Base-by-base conservation (phyloP, 2,888 invertebrate genomes). In the Nasonia oneida region DNA sequence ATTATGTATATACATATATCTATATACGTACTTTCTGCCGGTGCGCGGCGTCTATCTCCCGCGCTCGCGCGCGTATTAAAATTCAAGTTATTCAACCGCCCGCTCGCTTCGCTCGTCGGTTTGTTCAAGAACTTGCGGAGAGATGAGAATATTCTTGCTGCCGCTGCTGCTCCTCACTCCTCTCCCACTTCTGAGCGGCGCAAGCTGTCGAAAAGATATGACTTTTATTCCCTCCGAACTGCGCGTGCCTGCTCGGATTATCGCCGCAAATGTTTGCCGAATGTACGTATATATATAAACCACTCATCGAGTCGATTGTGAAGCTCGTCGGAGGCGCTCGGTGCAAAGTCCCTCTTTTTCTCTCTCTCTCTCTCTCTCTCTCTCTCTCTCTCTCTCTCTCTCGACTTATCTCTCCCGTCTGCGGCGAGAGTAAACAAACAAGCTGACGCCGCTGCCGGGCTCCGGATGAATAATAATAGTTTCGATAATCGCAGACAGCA, bases 71-170 rank as follows among this genome's bases (percentile, higher is more conserved):
- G 75, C 23, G 42, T 85, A 85, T 85, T 81, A 85, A 85, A 82
- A 82, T 85, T 82, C 82, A 82, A 85, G 85, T 67, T 82, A 82
- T 85, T 82, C 85, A 73, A 42, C 73, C 71, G 50, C 81, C 61
- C 29, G 71, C 81, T 15, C 37, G 74, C 23, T 18, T 5, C 74
- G 33, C 71, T 61, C 39, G 42, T 39, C 73, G 42, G 78, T 74
- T 78, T 74, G 71, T 67, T 85, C 73, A 64, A 57, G 47, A 71
- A 85, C 33, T 73, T 61, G 42, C 61, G 4, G 14, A 47, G 29
- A 81, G 78, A 85, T 74, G 78, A 77, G 81, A 61, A 73, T 80
- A 57, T 64, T 78, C 50, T 39, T 64, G 37, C 70, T 29, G 29
- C 29, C 29, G 29, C 29, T 29, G 29, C 29, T 78, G 37, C 39